Conservation (phyloP, 2,113 vertebrate genomes). For the Strix aluco region DNA sequence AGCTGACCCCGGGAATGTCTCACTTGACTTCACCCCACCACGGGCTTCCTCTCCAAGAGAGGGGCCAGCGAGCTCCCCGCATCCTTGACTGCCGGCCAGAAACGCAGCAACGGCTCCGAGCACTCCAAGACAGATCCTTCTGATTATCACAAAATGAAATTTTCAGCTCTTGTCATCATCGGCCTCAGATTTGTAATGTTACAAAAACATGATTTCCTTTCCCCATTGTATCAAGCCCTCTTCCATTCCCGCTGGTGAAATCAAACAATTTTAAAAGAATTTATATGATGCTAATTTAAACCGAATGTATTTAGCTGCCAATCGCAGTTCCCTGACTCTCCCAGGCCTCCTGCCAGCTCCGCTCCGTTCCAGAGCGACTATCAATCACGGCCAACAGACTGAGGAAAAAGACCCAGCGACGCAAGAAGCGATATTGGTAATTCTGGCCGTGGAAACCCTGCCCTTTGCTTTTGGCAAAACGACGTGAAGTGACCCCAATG, state of each 20-base stretch:
- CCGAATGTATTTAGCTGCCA: not conserved
- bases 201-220: conserved; percentile 37
- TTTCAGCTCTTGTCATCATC: conserved; percentile 27
- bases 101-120: not conserved
- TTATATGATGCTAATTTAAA: conserved; percentile 47
- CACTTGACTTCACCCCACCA: not conserved
- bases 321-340: not conserved
- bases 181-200: not conserved
- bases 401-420: not conserved
- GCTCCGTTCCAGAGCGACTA: not conserved
- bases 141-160: conserved; percentile 25
- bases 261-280: conserved; percentile 44
- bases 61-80: not conserved
- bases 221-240: not conserved
- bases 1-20: not conserved
- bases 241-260: conserved; percentile 25
- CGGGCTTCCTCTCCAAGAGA: not conserved
- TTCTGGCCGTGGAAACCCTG: not conserved
- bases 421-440: not conserved
- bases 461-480: not conserved
- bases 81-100: not conserved
- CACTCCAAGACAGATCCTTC: not conserved
- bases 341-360: conserved; percentile 7
- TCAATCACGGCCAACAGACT: not conserved
- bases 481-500: not conserved